Conservation (phyloP, 2,797 vertebrate genomes). For the Lepilemur ruficaudatus region DNA sequence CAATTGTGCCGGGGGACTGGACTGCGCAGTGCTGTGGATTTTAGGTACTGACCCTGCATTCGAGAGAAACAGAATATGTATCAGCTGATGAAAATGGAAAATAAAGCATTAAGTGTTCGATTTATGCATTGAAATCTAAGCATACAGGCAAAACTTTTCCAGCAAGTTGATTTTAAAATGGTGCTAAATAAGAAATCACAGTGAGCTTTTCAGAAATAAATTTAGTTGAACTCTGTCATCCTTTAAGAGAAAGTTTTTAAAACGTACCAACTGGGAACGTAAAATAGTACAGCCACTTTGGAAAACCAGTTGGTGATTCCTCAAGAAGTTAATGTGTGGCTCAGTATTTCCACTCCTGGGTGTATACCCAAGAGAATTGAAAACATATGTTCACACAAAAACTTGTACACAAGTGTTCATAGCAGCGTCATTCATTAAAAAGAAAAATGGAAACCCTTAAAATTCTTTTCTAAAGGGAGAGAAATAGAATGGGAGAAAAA, state of each 20-base stretch:
- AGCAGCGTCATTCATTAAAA: neutral
- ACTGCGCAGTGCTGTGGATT: neutral
- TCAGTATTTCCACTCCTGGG: neutral
- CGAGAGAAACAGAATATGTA: neutral
- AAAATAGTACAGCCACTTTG: neutral
- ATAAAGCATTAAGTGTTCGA: neutral
- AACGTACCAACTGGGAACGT: neutral
- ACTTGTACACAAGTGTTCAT: neutral
- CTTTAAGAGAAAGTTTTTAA: slow-evolving; percentile 38
- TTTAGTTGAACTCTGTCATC: neutral
- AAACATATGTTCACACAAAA: neutral
- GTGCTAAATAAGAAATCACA: neutral
- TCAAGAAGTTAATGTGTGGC: neutral
- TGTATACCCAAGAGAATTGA: neutral
- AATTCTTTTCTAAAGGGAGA: no score
- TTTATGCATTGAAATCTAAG: neutral
- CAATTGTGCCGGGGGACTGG: neutral
- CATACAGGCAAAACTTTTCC: neutral
- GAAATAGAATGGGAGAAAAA: no score
- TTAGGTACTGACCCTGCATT: neutral
- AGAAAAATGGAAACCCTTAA: neutral
- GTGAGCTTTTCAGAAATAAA: slow-evolving; percentile 38
- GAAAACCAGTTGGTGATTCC: neutral
- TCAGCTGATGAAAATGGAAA: neutral
- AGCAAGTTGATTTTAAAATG: neutral